These are phyloP conservation scores for Cartodere bifasciata DNA, from an alignment of 2,888 invertebrate species.

Conservation along the genomic window DNA sequence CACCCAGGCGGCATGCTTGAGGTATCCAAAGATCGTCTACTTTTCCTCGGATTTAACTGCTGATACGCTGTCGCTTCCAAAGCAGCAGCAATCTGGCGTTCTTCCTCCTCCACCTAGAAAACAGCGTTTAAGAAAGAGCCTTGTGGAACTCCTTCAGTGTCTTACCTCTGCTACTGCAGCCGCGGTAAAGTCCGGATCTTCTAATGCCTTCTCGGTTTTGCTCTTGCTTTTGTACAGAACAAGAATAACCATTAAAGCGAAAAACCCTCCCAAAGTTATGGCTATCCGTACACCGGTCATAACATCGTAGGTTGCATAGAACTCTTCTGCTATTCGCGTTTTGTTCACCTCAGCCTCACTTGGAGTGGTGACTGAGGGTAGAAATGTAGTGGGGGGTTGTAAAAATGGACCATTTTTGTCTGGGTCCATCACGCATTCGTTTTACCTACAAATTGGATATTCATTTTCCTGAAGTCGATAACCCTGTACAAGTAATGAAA, in stretches of 20 bases:
- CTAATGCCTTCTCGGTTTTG: constrained; percentile 59
- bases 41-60: constrained; percentile 35
- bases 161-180: constrained; percentile 60
- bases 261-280: constrained; percentile 81
- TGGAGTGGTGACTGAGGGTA: constrained; percentile 14
- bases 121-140: too few relatives aligned
- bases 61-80: constrained; percentile 55
- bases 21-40: constrained; percentile 45
- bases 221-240: constrained; percentile 83
- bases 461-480: neutral
- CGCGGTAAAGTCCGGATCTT: constrained; percentile 70
- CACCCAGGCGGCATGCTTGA: constrained; percentile 45
- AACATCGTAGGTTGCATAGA: constrained; percentile 83
- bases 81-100: constrained; percentile 57
- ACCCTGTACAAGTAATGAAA: too few relatives aligned
- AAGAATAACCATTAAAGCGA: constrained; percentile 81
- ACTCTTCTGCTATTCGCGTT: constrained; percentile 39
- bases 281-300: constrained; percentile 90
- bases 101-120: constrained; percentile 63
- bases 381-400: constrained; percentile 18
- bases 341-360: constrained; percentile 19
- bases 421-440: constrained; percentile 27
- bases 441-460: constrained; percentile 18
- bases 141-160: too few relatives aligned
- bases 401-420: constrained; percentile 29